These are phyloP conservation scores for Armadillidium nasatum DNA, from an alignment of 1,140 invertebrate species.

Conservation along the genomic window DNA sequence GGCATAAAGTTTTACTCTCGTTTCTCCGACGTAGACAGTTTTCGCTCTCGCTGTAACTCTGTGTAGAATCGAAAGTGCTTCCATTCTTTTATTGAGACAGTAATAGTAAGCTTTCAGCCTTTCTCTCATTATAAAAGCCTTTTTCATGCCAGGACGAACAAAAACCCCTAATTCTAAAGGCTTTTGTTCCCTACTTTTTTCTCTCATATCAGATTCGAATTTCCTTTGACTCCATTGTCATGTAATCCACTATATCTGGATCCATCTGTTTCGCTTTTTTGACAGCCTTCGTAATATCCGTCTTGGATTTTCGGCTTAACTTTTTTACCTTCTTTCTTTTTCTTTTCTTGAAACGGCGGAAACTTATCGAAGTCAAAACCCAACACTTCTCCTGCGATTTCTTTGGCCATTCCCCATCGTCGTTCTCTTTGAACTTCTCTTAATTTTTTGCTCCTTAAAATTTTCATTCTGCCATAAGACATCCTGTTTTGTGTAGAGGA, in stretches of 20 bases:
- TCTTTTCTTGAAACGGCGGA: background rate
- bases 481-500: too few relatives aligned
- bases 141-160: background rate
- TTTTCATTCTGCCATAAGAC: too few relatives aligned
- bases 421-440: background rate
- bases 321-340: background rate
- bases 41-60: background rate
- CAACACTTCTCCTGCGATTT: background rate
- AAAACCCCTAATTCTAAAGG: background rate
- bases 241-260: background rate
- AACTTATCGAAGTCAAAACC: background rate
- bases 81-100: background rate
- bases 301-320: background rate
- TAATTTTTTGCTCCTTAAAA: background rate
- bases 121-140: background rate
- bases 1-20: background rate
- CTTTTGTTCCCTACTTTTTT: background rate
- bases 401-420: background rate
- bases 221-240: background rate
- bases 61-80: background rate
- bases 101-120: background rate
- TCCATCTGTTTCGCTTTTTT: background rate
- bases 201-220: background rate
- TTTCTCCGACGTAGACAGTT: background rate
- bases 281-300: background rate